phyloP scores from a whole-genome alignment of 1,140 invertebrate species.

The Papilio polyxenes region DNA sequence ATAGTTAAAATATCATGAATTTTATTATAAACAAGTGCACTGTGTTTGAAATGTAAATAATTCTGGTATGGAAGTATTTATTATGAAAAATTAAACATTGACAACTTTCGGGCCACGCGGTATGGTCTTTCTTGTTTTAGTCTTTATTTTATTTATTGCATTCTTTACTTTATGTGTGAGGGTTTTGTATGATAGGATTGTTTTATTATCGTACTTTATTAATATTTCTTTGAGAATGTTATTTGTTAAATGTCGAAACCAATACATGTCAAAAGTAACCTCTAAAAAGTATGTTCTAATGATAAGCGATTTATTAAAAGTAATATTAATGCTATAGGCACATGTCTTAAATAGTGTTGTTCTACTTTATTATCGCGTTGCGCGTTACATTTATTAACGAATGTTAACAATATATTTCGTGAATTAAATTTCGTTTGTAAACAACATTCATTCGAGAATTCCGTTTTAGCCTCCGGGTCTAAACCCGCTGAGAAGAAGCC shows the following conservation, averaged over 20 bases:
- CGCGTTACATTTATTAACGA: no score
- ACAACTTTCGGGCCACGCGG: conserved; percentile 64
- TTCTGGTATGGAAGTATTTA: neutral
- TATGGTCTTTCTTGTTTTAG: conserved; percentile 41
- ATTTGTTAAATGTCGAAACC: neutral
- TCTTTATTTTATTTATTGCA: conserved; percentile 6
- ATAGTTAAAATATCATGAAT: conserved; percentile 31
- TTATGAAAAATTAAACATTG: conserved; percentile 30
- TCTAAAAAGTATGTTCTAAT: neutral
- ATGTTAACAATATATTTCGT: neutral
- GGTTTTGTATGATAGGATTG: neutral
- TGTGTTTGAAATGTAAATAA: neutral
- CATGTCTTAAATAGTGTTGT: no score
- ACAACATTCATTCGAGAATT: neutral
- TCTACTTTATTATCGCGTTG: no score
- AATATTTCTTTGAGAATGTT: neutral
- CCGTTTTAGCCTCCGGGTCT: conserved; percentile 54
- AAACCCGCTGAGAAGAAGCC: conserved; percentile 85
- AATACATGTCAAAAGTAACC: neutral
- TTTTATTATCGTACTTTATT: neutral
- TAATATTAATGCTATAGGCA: neutral
- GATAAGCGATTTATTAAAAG: neutral
- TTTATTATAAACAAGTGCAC: neutral
- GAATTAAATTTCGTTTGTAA: neutral
- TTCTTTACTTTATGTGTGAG: neutral